Evolutionary conservation across 2,113 vertebrate species (phyloP), one percentile per base, ranked within the genome.

Genomic region (Psephotus haematonotus): DNA sequence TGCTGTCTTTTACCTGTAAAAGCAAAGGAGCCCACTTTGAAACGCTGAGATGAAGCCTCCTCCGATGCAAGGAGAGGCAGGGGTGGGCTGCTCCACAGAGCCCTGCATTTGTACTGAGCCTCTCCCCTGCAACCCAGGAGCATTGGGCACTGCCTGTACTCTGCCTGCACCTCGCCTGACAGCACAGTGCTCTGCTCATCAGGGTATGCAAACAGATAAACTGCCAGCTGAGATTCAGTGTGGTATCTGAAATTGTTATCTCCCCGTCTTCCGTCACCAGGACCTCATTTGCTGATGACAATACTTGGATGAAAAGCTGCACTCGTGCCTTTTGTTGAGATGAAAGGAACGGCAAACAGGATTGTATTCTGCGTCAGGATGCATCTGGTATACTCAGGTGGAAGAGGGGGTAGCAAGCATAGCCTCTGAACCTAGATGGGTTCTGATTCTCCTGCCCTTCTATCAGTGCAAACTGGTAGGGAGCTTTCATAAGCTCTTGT

Each of bases 251-350:
- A 90, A 64, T 63, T 52, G 86, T 55, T 57, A 90, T 74, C 93
- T 82, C 71, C 52, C 62, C 0, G 2, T 46, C 37, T 57, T 46
- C 47, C 43, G 5, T 41, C 55, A 27, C 71, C 60, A 7, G 71
- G 47, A 90, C 71, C 82, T 92, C 86, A 90, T 95, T 82, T 86
- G 71, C 65, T 63, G 60, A 46, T 86, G 86, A 78, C 82, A 78
- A 68, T 41, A 25, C 29, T 17, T 16, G 62, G 57, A 27, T 69
- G 60, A 82, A 74, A 86, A 78, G 71, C 71, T 2, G 1, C 6
- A 9, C 43, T 86, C 44, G 2, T 52, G 24, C 53, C 47, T 59
- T 77, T 41, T n/a, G 71, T 86, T 63, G 31, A 25, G 85, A 82
- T 46, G 23, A 89, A 67, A 82, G 76, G 14, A 25, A 35, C 4